Conservation (phyloP, 2,888 invertebrate species). For the Volucella inflata region DNA sequence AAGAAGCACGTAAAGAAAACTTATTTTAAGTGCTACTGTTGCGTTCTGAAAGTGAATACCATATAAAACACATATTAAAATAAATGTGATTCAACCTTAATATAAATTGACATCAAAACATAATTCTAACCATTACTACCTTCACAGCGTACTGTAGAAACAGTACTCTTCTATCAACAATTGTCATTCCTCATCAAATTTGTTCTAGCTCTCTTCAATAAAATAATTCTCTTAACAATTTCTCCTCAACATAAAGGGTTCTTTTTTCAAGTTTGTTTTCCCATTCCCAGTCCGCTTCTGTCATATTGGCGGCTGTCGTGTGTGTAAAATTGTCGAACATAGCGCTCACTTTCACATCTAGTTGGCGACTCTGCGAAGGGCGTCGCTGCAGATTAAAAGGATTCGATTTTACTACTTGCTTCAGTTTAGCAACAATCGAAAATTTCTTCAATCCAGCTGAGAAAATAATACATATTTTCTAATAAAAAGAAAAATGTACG, state of each 20-base stretch:
- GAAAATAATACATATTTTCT: slow-evolving; percentile 12
- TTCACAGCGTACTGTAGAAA: no score
- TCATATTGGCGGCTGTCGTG: slow-evolving; percentile 10
- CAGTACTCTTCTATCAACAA: slow-evolving; percentile 1
- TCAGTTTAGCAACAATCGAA: slow-evolving; percentile 6
- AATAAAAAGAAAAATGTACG: slow-evolving; percentile 39
- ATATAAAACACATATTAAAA: no score
- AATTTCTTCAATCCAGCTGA: slow-evolving; percentile 19
- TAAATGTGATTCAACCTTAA: no score
- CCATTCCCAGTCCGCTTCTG: slow-evolving; percentile 1
- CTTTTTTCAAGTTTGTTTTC: slow-evolving; percentile 15
- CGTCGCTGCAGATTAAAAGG: slow-evolving; percentile 60
- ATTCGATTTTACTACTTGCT: slow-evolving; percentile 27
- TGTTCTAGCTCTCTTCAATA: neutral
- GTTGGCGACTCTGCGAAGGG: slow-evolving; percentile 71
- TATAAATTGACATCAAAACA: no score
- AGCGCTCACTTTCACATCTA: slow-evolving; percentile 67
- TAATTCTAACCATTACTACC: no score
- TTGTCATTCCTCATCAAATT: slow-evolving; percentile 37
- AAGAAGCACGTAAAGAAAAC: no score
- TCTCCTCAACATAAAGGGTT: slow-evolving; percentile 21
- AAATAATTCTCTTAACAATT: slow-evolving; percentile 15
- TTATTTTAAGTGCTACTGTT: no score
- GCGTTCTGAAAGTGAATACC: no score
- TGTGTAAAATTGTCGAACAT: slow-evolving; percentile 61